Evolutionary conservation across 2,113 vertebrate species (phyloP).

Genomic region (Physeter macrocephalus): DNA sequence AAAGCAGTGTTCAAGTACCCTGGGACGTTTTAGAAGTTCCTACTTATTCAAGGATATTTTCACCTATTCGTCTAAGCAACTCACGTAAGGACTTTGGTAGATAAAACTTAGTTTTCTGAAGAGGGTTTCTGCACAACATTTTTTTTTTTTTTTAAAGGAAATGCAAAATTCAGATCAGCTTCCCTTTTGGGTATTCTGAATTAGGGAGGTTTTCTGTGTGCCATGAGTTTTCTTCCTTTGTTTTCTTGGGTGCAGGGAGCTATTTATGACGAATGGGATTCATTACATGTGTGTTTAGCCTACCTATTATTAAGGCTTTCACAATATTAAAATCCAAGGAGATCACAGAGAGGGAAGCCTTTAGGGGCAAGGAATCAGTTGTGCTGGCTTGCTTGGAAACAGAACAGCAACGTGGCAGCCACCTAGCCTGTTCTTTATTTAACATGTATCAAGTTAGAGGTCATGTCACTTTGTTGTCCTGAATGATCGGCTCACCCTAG

Average conservation of each 20-base stretch:
- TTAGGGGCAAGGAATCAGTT: not conserved
- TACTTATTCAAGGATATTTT: not conserved
- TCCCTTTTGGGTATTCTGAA: not conserved
- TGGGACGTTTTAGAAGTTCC: not conserved
- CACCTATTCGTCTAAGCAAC: not conserved
- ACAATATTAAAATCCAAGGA: conserved; percentile 38
- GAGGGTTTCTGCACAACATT: not conserved
- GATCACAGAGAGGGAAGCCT: not conserved
- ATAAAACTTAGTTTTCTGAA: not conserved
- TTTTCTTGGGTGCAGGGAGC: not conserved
- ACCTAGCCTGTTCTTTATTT: not conserved
- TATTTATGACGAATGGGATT: conserved; percentile 33
- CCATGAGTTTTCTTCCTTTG: not conserved
- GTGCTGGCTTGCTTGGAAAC: not conserved
- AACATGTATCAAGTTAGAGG: not conserved
- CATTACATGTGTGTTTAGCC: not conserved
- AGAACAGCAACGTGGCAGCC: not conserved
- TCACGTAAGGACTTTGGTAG: not conserved
- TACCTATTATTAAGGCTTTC: conserved; percentile 10
- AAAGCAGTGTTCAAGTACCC: not conserved
- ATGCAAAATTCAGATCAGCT: not conserved
- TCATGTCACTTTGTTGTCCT: not conserved
- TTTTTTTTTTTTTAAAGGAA: not conserved
- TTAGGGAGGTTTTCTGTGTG: not conserved
- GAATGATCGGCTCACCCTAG: not conserved